These are phyloP conservation scores for Eumacrocentrus americanus DNA, from an alignment of 2,888 invertebrate genomes.

Conservation along the genomic window DNA sequence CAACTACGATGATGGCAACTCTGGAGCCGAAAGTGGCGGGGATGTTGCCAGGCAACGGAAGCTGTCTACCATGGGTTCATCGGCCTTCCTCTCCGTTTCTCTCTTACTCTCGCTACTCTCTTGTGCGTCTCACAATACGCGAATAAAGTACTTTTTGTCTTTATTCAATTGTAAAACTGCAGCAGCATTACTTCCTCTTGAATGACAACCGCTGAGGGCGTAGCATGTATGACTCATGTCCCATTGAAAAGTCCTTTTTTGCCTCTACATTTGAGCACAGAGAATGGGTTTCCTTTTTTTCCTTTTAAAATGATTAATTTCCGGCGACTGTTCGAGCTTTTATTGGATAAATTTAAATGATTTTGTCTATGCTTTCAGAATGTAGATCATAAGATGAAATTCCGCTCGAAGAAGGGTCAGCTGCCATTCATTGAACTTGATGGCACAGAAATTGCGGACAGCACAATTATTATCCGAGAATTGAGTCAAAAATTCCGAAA, in stretches of 20 bases:
- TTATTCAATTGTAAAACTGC: constrained; percentile 17
- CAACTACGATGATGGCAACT: constrained; percentile 49
- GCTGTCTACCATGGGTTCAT: constrained; percentile 64
- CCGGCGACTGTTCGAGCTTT: neutral
- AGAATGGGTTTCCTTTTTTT: no score
- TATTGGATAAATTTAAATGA: neutral
- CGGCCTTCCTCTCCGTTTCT: constrained; percentile 57
- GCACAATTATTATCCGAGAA: constrained; percentile 87
- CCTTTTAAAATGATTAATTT: neutral
- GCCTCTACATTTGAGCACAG: no score
- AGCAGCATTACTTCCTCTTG: neutral
- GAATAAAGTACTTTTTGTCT: constrained; percentile 28
- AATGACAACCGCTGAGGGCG: neutral
- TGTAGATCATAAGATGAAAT: constrained; percentile 92
- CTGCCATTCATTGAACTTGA: constrained; percentile 94
- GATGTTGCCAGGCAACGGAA: constrained; percentile 63
- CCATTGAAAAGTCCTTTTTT: no score
- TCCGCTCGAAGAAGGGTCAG: constrained; percentile 92
- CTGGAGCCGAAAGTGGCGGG: constrained; percentile 61
- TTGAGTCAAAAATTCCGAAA: constrained; percentile 81
- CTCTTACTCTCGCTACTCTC: constrained; percentile 60
- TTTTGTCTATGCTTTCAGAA: constrained; percentile 70
- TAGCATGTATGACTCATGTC: neutral
- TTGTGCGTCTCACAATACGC: constrained; percentile 9
- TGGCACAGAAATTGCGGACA: constrained; percentile 93